These are phyloP conservation scores for Pegoplata infirma DNA, from an alignment of 2,888 invertebrate genomes.

Conservation along the genomic window DNA sequence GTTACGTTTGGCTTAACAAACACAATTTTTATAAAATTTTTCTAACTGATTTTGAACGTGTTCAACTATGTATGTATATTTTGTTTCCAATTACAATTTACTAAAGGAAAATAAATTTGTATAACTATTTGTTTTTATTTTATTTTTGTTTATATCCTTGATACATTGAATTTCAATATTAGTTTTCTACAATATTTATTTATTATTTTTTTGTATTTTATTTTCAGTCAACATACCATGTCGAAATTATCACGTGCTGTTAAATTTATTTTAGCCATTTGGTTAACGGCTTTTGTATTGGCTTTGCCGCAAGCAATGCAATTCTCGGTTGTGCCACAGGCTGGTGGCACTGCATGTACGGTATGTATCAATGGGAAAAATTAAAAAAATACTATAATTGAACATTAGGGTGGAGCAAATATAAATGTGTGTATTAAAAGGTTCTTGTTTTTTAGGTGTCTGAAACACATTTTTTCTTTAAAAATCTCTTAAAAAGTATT, in stretches of 20 bases:
- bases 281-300: constrained; percentile 86
- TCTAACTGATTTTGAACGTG: no score
- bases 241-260: constrained; percentile 91
- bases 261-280: constrained; percentile 88
- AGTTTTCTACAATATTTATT: constrained; percentile 7
- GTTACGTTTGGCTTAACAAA: constrained; percentile 13
- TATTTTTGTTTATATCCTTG: background rate
- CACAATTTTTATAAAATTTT: background rate
- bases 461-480: no score
- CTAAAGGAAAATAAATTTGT: no score
- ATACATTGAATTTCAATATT: constrained; percentile 10
- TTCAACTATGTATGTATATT: no score
- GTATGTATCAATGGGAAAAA: constrained; percentile 70
- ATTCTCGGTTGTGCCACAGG: constrained; percentile 75
- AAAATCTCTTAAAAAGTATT: no score
- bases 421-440: no score
- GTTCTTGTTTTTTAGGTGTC: no score
- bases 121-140: background rate
- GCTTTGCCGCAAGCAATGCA: constrained; percentile 85
- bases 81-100: no score
- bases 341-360: constrained; percentile 75
- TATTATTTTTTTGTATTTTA: constrained; percentile 6
- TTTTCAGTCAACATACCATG: constrained; percentile 85
- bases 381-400: no score
- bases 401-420: no score